A percentile compares a stretch with the other conserved stretches of the same genome.
Evolutionary conservation across 35 echinoderm and acorn worm species (phyloP).

Genomic region (Apostichopus californicus): DNA sequence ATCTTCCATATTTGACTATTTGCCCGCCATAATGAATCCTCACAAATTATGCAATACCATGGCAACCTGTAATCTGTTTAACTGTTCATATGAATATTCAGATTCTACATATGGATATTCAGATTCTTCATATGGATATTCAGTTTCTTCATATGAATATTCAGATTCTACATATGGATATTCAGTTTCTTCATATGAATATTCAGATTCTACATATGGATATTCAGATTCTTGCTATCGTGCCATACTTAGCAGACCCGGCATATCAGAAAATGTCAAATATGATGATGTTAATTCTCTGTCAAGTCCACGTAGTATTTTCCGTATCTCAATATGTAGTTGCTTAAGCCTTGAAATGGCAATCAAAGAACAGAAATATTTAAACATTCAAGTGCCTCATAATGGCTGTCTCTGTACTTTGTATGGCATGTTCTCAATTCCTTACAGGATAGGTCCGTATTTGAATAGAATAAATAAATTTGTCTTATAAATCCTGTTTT

Average conservation of each 20-base stretch:
- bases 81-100: background rate
- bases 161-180: background rate
- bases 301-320: no score
- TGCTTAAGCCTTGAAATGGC: background rate
- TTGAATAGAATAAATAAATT: constrained; percentile 15
- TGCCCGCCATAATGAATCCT: background rate
- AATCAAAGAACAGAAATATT: background rate
- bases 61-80: background rate
- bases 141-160: background rate
- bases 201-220: background rate
- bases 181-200: background rate
- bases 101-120: background rate
- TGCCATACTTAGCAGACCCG: background rate
- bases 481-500: background rate
- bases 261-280: background rate
- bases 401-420: background rate
- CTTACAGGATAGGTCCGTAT: constrained; percentile 17
- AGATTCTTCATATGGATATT: no score
- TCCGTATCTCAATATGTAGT: background rate
- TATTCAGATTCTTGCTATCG: background rate
- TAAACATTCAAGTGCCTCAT: background rate
- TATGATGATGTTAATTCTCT: background rate
- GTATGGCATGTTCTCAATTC: constrained; percentile 9
- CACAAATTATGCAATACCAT: background rate
- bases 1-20: background rate